Percentiles rank a stretch among this genome's conserved stretches.
Conservation (phyloP, 2,113 vertebrate genomes). For the Xerus inauris region DNA sequence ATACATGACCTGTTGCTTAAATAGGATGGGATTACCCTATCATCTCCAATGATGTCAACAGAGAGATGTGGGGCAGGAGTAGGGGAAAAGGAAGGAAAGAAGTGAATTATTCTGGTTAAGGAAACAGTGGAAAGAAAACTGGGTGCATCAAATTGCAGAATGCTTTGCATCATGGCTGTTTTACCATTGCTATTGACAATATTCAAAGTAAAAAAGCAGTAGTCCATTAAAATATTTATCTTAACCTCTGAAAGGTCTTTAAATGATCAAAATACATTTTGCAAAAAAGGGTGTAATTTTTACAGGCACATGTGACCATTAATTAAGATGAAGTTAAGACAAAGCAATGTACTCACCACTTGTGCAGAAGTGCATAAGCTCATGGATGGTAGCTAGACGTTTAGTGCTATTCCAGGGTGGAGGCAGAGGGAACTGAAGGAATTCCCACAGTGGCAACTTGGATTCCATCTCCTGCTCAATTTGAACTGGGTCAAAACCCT, state of each 20-base stretch:
- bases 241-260: constrained; percentile 7
- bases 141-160: not conserved
- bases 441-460: constrained; percentile 84
- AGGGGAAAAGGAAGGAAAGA: not conserved
- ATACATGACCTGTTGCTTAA: not conserved
- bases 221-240: not conserved
- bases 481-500: constrained; percentile 86
- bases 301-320: not conserved
- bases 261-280: not conserved
- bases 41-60: not conserved
- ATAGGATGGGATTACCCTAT: not conserved
- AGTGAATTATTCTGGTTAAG: not conserved
- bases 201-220: not conserved
- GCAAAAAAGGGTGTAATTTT: not conserved
- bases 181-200: not conserved
- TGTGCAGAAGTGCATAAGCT: constrained; percentile 92
- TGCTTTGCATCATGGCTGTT: not conserved
- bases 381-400: constrained; percentile 87
- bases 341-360: constrained; percentile 85
- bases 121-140: not conserved
- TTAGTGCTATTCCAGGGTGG: constrained; percentile 76
- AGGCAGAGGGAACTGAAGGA: constrained; percentile 84
- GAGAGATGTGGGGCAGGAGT: fast-evolving
- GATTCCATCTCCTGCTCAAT: constrained; percentile 91
- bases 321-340: constrained; percentile 21